These are phyloP conservation scores for Stomatorhinus ivindoensis DNA, from an alignment of 2,113 vertebrate genomes.

Conservation along the genomic window DNA sequence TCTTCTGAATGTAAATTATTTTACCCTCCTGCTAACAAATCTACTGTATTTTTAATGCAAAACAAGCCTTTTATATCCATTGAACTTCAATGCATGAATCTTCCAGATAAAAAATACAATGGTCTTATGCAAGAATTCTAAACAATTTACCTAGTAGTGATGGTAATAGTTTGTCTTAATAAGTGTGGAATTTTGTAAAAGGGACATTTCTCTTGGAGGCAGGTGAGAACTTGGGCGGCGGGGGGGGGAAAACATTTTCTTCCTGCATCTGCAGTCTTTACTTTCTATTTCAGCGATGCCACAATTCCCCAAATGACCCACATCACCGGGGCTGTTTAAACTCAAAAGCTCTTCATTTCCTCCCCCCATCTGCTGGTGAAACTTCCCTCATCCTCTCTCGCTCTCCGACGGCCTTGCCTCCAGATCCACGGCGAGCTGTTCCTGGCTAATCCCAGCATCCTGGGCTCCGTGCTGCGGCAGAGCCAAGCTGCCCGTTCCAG, in stretches of 20 bases:
- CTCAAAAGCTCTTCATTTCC: conserved; percentile 2
- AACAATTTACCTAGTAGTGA: not conserved
- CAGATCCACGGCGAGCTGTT: not conserved
- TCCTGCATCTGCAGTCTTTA: not conserved
- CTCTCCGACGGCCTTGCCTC: not conserved
- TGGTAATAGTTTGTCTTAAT: not conserved
- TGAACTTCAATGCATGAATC: not conserved
- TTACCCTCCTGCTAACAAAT: not conserved
- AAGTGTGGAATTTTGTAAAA: not conserved
- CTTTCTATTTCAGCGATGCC: not conserved
- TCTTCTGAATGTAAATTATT: not conserved
- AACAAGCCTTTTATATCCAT: not conserved
- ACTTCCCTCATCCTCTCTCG: not conserved
- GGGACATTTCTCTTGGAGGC: not conserved
- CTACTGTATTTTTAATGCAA: not conserved
- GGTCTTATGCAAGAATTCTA: not conserved
- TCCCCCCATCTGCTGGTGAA: not conserved
- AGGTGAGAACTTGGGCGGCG: not conserved
- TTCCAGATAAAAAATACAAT: not conserved
- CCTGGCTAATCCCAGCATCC: not conserved
- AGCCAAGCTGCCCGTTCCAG: conserved; percentile 1
- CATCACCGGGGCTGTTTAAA: conserved; percentile 8
- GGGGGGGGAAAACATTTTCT: not conserved
- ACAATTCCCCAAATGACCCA: not conserved
- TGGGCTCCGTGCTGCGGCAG: not conserved